These are phyloP conservation scores for Hypocryptadius cinnamomeus DNA, from an alignment of 2,113 vertebrate genomes.

Conservation along the genomic window DNA sequence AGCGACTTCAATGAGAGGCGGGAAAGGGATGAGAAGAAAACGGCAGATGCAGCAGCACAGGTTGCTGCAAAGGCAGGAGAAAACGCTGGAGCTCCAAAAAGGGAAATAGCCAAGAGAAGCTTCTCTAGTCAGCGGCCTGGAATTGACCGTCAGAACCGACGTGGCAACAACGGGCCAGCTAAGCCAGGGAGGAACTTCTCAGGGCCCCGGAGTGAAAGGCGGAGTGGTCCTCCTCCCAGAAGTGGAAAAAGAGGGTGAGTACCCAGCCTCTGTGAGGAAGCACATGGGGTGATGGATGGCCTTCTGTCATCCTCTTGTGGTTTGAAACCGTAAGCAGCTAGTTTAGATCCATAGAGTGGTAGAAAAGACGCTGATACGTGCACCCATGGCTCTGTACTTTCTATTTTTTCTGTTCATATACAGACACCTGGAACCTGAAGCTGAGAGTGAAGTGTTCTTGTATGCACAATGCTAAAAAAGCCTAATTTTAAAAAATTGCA, in stretches of 20 bases:
- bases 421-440: neutral
- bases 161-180: slow-evolving; percentile 82
- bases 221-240: slow-evolving; percentile 82
- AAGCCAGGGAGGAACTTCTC: slow-evolving; percentile 88
- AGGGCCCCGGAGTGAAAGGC: slow-evolving; percentile 86
- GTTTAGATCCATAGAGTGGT: neutral
- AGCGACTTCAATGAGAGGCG: slow-evolving; percentile 97
- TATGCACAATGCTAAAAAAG: neutral
- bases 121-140: slow-evolving; percentile 94
- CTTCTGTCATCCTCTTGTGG: neutral
- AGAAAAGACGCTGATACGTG: neutral
- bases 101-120: slow-evolving; percentile 90
- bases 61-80: slow-evolving; percentile 71
- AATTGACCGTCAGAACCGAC: slow-evolving; percentile 87
- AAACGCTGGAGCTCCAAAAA: slow-evolving; percentile 61
- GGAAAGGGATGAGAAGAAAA: slow-evolving; percentile 91
- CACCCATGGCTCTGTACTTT: neutral
- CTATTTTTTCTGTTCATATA: neutral
- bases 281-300: too few species aligned
- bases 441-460: neutral
- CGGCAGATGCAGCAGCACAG: slow-evolving; percentile 71
- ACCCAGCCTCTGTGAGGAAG: neutral
- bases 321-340: neutral
- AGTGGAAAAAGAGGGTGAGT: slow-evolving; percentile 90
- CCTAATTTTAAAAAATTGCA: neutral